These are phyloP conservation scores for Dasyprocta punctata DNA, from an alignment of 2,113 vertebrate species.

Conservation along the genomic window DNA sequence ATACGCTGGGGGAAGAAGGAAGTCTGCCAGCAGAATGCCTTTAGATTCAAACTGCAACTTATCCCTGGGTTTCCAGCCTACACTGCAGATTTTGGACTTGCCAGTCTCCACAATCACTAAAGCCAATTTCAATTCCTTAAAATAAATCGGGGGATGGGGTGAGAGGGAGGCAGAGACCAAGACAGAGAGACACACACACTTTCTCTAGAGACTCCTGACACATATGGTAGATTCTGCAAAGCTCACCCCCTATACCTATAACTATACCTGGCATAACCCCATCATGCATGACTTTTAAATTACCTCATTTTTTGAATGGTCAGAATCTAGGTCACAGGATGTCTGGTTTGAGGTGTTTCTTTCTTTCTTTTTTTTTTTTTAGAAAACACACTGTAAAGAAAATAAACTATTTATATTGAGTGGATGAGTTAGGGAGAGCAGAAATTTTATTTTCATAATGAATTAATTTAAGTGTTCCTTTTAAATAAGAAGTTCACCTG, in stretches of 20 bases:
- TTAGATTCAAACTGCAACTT: neutral
- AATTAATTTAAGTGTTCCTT: slow-evolving; percentile 65
- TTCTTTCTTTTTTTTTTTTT: neutral
- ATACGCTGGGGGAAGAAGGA: neutral
- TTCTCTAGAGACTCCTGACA: neutral
- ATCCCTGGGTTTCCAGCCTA: neutral
- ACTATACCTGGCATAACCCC: neutral
- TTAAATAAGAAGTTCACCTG: slow-evolving; percentile 41
- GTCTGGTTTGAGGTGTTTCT: neutral
- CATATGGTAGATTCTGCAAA: neutral
- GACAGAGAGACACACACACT: neutral
- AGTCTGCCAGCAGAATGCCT: neutral
- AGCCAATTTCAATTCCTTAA: slow-evolving; percentile 11
- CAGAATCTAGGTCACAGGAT: neutral
- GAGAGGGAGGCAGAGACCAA: neutral
- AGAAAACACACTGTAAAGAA: slow-evolving; percentile 61
- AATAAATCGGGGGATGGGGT: neutral
- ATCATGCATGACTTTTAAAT: neutral
- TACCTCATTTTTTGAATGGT: neutral
- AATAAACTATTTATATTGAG: slow-evolving; percentile 43
- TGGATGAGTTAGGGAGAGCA: slow-evolving; percentile 31
- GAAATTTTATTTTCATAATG: slow-evolving; percentile 66
- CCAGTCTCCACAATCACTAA: neutral
- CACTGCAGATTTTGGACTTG: neutral
- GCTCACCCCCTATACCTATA: neutral